Evolutionary conservation across 2,797 vertebrate species (phyloP), one percentile per base, ranked within the genome.

Genomic region (Syngnathus rostellatus): DNA sequence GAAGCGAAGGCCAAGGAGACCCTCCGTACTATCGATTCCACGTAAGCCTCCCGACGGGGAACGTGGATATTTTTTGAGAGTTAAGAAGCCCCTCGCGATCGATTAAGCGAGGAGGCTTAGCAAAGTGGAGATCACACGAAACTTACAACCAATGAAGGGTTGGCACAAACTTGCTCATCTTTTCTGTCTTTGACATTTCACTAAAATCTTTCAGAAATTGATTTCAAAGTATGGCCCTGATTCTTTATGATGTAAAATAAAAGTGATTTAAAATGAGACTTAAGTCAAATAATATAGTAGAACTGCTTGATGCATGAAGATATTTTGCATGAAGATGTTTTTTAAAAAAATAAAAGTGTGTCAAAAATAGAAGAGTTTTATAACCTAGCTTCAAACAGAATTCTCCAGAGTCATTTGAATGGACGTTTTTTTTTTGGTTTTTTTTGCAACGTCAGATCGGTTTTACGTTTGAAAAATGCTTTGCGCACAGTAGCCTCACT

Each of bases 1-100:
- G 54, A 83, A 82, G 71, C 72, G 68, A 74, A 86, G 83, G 71
- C 78, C 62, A 74, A 89, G 81, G 81, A 81, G 83, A 79, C 79
- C 75, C 64, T 90, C 86, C 85, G 65, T 59, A 68, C 73, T 87
- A 91, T 91, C 75, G 90, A 91, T 91, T 80, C 63, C 68, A 39
- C 78, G 86, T 74, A 67, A 83, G 75, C 76, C 80, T 31, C 75
- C 74, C 82, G 80, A 80, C 72, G 78, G 81, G 85, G 16, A 25
- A 21, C 37, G 39, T n/a, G 39, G 19, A 8, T 11, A 11, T n/a
- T 21, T 21, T 39, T 60, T 6, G n/a, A 23, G 59, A 61, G 39
- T 39, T 41, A 61, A 61, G 55, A 57, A 57, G 37, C 8, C 9
- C 12, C 39, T 21, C 38, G 39, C 37, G 10, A 60, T 60, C 58